Evolutionary conservation across 2,888 invertebrate species (phyloP).

Genomic region (Nomada fabriciana): DNA sequence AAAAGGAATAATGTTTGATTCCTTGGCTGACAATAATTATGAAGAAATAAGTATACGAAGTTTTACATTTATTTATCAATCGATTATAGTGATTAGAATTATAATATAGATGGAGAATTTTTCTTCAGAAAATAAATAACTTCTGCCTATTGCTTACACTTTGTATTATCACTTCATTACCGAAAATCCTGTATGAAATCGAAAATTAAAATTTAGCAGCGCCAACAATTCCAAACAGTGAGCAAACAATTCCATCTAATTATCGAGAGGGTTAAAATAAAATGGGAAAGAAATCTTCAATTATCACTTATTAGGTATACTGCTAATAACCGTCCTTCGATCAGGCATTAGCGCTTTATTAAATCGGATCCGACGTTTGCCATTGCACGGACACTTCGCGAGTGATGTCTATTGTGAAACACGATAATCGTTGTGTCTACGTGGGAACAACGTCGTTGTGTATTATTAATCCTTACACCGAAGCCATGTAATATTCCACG

Average conservation of each 20-base stretch:
- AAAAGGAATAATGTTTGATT: not conserved
- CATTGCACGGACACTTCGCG: slow-evolving; percentile 55
- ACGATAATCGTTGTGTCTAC: slow-evolving; percentile 64
- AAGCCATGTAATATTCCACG: slow-evolving; percentile 67
- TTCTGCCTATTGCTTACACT: no score
- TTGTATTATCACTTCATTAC: no score
- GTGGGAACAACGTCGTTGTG: slow-evolving; percentile 47
- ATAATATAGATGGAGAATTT: no score
- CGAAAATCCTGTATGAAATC: no score
- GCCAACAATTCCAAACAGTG: no score
- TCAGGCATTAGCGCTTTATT: slow-evolving; percentile 51
- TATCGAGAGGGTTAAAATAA: not conserved
- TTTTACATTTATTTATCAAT: not conserved
- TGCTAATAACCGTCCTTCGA: slow-evolving; percentile 10
- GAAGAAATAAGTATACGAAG: not conserved
- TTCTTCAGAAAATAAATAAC: no score
- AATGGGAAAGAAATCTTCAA: not conserved
- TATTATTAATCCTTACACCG: slow-evolving; percentile 68
- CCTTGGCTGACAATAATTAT: not conserved
- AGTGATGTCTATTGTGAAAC: slow-evolving; percentile 68
- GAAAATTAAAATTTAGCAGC: no score
- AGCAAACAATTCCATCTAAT: no score
- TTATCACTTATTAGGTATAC: no score
- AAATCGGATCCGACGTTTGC: slow-evolving; percentile 62
- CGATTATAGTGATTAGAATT: no score